Evolutionary conservation across 2,113 vertebrate species (phyloP), one percentile per base, ranked within the genome.

Genomic region (Bujurquina vittata): DNA sequence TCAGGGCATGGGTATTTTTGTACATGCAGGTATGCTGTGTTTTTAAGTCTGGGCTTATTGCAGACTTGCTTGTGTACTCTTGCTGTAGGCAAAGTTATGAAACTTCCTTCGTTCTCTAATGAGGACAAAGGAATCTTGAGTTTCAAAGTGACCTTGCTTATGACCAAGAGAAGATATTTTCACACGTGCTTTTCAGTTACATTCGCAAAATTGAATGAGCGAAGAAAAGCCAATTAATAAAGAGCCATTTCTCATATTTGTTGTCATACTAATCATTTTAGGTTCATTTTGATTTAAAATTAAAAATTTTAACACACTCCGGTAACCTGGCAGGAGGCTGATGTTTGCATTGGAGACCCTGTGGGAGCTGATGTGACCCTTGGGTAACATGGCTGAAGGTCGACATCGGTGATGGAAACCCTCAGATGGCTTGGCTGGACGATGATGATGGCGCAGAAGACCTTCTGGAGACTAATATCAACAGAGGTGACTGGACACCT

Each of bases 11-110:
- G 31, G 26, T 72, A n/a, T 5, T 23, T 59, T 75, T 22, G 17
- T 65, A 37, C 43, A 69, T 43, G 12, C 23, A 79, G 52, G 75
- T 84, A 67, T 72, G 37, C 57, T 15, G 49, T 43, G 20, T 67
- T 73, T 33, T 2, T 65, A 14, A 59, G 23, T 77, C 15, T 56
- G 4, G 15, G 37, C 56, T 6, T 58, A 33, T 55, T 49, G 17
- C 58, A 33, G 22, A 35, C 29, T 69, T 60, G 0, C 2, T 9
- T 77, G 20, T 79, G 56, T 63, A 46, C 33, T 81, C 1, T 60
- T 77, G 20, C 74, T 84, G 55, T 17, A 33, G 63, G 14, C 23
- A 49, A 12, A 54, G 2, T 74, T 31, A 11, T 10, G 1, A 83
- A 72, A 72, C 43, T 23, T 29, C 37, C 4, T 29, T 72, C 31